Percentiles rank a stretch among this genome's conserved stretches.
Conservation (phyloP, 2,113 vertebrate genomes). For the Hippoglossus stenolepis region DNA sequence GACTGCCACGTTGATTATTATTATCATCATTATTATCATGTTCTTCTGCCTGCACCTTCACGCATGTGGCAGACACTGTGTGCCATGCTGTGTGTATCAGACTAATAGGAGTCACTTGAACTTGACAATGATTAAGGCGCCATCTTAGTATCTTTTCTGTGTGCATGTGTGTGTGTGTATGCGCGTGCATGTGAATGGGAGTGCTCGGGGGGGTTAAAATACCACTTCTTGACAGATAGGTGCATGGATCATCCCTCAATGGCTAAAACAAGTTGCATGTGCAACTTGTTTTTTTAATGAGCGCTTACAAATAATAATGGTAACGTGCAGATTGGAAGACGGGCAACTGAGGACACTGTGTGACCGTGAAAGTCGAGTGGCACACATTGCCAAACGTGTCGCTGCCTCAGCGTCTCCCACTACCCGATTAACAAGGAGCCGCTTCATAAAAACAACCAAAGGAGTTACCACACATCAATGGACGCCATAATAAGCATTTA, state of each 20-base stretch:
- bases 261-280: conserved; percentile 23
- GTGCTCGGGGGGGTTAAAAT: conserved; percentile 30
- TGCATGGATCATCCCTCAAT: conserved; percentile 26
- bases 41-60: conserved; percentile 58
- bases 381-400: conserved; percentile 52
- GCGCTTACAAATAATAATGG: conserved; percentile 17
- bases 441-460: conserved; percentile 63
- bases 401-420: conserved; percentile 60
- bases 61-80: conserved; percentile 34
- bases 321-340: conserved; percentile 42
- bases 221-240: conserved; percentile 1
- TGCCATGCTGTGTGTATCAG: conserved; percentile 35
- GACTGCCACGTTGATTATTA: conserved; percentile 74
- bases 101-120: conserved; percentile 80
- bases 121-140: conserved; percentile 83
- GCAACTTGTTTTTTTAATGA: conserved; percentile 5
- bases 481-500: conserved; percentile 54
- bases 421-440: conserved; percentile 62
- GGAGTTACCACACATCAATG: conserved; percentile 63
- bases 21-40: conserved; percentile 20
- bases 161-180: conserved; percentile 30
- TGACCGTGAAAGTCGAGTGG: conserved; percentile 66
- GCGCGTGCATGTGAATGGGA: conserved; percentile 22
- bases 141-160: conserved; percentile 79
- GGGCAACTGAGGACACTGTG: conserved; percentile 71